phyloP scores from a whole-genome alignment of 1,140 invertebrate genomes.

The Ruditapes philippinarum region DNA sequence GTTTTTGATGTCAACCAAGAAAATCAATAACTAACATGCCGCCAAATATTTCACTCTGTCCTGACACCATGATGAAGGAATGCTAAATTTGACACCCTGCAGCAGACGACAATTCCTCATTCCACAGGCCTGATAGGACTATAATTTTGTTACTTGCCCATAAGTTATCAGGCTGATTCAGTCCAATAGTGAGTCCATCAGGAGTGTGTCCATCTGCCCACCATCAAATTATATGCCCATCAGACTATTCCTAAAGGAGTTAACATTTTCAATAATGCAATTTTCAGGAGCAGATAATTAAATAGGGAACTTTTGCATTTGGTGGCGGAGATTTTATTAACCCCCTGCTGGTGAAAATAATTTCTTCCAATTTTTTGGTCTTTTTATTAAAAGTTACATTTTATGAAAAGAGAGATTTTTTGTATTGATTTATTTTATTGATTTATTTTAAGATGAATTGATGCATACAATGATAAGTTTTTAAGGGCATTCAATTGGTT shows the following conservation, averaged over 20 bases:
- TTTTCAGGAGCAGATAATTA: slow-evolving; percentile 29
- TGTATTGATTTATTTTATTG: too few relatives aligned
- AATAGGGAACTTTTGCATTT: slow-evolving; percentile 25
- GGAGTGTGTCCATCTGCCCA: background rate
- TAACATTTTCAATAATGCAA: slow-evolving; percentile 19
- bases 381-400: too few relatives aligned
- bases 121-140: background rate
- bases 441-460: too few relatives aligned
- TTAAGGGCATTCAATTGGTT: too few relatives aligned
- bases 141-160: slow-evolving; percentile 19
- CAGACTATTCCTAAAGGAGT: background rate
- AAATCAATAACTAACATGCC: background rate
- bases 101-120: background rate
- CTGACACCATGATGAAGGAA: background rate
- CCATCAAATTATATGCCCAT: background rate
- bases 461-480: too few relatives aligned
- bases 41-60: background rate
- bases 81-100: background rate
- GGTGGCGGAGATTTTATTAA: background rate
- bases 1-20: background rate
- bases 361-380: slow-evolving; percentile 24
- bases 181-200: background rate
- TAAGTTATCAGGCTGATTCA: background rate
- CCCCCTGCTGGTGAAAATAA: slow-evolving; percentile 1
- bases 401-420: too few relatives aligned